Base-by-base conservation (phyloP, 2,888 invertebrate species). In the Thelaira solivaga region DNA sequence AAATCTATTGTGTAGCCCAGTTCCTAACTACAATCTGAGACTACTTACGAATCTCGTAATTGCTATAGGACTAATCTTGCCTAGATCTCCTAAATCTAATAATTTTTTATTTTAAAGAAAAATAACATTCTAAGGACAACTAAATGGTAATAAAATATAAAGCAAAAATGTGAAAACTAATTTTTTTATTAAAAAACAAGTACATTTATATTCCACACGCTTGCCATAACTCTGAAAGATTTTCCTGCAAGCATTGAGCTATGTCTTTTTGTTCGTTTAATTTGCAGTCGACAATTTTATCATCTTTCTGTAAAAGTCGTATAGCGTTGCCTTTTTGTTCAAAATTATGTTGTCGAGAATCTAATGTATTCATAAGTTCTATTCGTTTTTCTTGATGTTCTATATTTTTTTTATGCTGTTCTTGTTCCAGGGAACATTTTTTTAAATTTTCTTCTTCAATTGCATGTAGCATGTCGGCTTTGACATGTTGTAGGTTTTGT, bases 261-360 rank as follows among this genome's bases (percentile, higher is more conserved):
- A 82, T 73, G n/a, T 80, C 75, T 6, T 80, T 78, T 13, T 82
- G 81, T 45, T 81, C 81, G 6, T 81, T 67, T 2, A 80, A 1
- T 7, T 78, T 45, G 7, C 53, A 59, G 7, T 82, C 77, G 0
- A 62, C 34, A 0, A 61, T 34, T 11, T 82, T 78, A 0, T 80
- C 47, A n/a, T 81, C 78, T 11, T 76, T 18, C 4, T 69, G 16
- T 29, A 71, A 39, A 10, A 59, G 39, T 1, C 0, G 1, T 2
- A 69, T n/a, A 29, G 73, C 18, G 0, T 20, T 6, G 18, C 47
- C 41, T 51, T 76, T 76, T 26, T 65, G 36, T 31, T 75, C 62
- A 5, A 72, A 29, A 7, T 13, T 78, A 79, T 71, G 62, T 10
- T 61, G 29, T 18, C 69, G 68, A 4, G 13, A 16, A 4, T 36